Evolutionary conservation across 1,140 invertebrate species (phyloP).

Genomic region (Drosophila leontia): DNA sequence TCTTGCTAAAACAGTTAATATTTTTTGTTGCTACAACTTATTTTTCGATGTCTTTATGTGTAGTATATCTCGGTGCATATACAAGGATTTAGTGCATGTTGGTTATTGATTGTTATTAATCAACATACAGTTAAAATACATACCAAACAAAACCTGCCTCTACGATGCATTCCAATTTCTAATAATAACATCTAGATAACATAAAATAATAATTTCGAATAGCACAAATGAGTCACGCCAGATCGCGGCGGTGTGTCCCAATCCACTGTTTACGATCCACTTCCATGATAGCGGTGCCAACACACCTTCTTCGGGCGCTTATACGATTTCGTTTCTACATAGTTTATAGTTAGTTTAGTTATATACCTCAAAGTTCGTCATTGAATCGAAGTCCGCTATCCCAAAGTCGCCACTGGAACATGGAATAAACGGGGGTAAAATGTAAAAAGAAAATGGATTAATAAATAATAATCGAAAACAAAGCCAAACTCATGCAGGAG

Average conservation of each 20-base stretch:
- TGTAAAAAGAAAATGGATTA: constrained; percentile 34
- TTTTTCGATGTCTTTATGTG: constrained; percentile 13
- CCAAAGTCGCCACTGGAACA: constrained; percentile 74
- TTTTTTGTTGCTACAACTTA: constrained; percentile 5
- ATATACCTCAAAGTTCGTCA: constrained; percentile 74
- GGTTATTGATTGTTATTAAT: constrained; percentile 2
- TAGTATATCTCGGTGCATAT: background rate
- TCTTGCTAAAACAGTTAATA: background rate
- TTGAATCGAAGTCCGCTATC: constrained; percentile 77
- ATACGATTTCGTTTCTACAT: constrained; percentile 54
- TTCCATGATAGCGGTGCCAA: constrained; percentile 47
- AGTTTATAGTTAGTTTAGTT: constrained; percentile 45
- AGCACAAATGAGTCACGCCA: constrained; percentile 44
- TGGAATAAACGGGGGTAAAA: constrained; percentile 38
- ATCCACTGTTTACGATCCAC: constrained; percentile 41
- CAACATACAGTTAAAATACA: constrained; percentile 48
- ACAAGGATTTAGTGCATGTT: background rate
- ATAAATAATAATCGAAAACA: constrained; percentile 43
- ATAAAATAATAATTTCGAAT: constrained; percentile 41
- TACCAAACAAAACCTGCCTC: constrained; percentile 77
- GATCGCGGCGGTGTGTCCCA: constrained; percentile 25
- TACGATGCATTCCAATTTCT: constrained; percentile 62
- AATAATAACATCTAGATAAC: constrained; percentile 57
- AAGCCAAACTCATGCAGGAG: constrained; percentile 11
- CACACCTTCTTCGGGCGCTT: constrained; percentile 50